Evolutionary conservation across 2,888 invertebrate genomes (phyloP).

Genomic region (Piscicola geometra): DNA sequence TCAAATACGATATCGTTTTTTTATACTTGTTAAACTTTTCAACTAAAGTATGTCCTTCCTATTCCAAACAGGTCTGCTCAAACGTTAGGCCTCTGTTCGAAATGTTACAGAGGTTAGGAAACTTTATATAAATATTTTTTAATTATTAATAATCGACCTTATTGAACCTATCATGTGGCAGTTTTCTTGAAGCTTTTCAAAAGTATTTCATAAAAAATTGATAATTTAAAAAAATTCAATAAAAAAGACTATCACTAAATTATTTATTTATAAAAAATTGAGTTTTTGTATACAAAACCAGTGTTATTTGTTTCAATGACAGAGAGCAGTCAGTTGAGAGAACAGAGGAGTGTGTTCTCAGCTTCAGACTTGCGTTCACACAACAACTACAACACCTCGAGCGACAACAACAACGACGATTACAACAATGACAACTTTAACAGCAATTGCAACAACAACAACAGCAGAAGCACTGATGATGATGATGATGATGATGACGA

Average conservation of each 20-base stretch:
- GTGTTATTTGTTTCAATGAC: too few species aligned
- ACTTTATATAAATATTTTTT: background rate
- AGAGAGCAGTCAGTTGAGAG: constrained; percentile 16
- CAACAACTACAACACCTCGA: background rate
- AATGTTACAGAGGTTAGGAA: constrained; percentile 36
- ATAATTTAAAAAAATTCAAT: background rate
- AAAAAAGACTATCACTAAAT: background rate
- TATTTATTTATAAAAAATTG: background rate
- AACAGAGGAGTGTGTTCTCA: background rate
- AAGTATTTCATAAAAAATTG: background rate
- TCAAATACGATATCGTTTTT: background rate
- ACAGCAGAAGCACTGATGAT: constrained; percentile 17
- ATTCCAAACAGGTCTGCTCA: constrained; percentile 38
- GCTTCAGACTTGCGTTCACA: background rate
- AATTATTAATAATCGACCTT: background rate
- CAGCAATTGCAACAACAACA: constrained; percentile 11
- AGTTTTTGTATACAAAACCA: too few species aligned
- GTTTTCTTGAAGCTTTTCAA: background rate
- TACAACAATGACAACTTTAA: background rate
- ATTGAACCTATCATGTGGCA: background rate
- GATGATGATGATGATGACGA: constrained; percentile 13
- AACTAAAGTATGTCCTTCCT: too few species aligned
- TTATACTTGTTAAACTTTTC: constrained; percentile 1
- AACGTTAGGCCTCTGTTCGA: constrained; percentile 37
- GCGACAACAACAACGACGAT: background rate